Evolutionary conservation across 2,797 vertebrate species (phyloP).

Genomic region (Semaprochilodus insignis): DNA sequence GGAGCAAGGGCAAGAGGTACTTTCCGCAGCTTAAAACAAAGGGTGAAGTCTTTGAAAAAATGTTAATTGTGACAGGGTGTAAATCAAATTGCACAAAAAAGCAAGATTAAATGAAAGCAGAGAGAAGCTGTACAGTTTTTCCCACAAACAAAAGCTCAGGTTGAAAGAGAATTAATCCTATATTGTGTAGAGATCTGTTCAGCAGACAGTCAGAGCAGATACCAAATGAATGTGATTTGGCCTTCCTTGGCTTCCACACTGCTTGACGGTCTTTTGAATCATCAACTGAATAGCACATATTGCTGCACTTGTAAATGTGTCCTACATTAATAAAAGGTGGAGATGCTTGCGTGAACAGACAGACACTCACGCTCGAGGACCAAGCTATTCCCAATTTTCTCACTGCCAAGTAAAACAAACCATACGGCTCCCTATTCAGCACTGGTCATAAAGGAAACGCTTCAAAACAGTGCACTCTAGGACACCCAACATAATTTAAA

Average conservation of each 20-base stretch:
- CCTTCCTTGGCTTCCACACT: constrained; percentile 67
- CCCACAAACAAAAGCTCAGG: constrained; percentile 47
- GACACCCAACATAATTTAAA: constrained; percentile 51
- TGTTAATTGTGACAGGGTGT: constrained; percentile 11
- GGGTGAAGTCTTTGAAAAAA: constrained; percentile 17
- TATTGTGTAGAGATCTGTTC: constrained; percentile 56
- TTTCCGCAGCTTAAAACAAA: constrained; percentile 49
- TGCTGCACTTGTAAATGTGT: constrained; percentile 58
- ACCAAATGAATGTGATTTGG: constrained; percentile 70
- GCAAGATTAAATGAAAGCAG: constrained; percentile 55
- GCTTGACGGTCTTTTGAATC: constrained; percentile 68
- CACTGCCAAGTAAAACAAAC: constrained; percentile 55
- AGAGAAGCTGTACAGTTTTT: constrained; percentile 45
- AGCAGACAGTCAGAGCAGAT: constrained; percentile 63
- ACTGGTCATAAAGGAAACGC: constrained; percentile 58
- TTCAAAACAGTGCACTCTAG: constrained; percentile 50
- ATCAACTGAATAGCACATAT: constrained; percentile 68
- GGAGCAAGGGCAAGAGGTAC: constrained; percentile 36
- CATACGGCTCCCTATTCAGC: constrained; percentile 58
- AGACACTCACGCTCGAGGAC: constrained; percentile 58
- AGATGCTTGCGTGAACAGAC: constrained; percentile 69
- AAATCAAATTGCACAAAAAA: constrained; percentile 44
- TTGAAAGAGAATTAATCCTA: constrained; percentile 67
- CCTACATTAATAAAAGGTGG: constrained; percentile 56
- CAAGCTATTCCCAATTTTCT: constrained; percentile 55